Percentiles rank a stretch among this genome's conserved stretches.
phyloP scores from a whole-genome alignment of 2,797 vertebrate genomes.

The Cynopterus sphinx region DNA sequence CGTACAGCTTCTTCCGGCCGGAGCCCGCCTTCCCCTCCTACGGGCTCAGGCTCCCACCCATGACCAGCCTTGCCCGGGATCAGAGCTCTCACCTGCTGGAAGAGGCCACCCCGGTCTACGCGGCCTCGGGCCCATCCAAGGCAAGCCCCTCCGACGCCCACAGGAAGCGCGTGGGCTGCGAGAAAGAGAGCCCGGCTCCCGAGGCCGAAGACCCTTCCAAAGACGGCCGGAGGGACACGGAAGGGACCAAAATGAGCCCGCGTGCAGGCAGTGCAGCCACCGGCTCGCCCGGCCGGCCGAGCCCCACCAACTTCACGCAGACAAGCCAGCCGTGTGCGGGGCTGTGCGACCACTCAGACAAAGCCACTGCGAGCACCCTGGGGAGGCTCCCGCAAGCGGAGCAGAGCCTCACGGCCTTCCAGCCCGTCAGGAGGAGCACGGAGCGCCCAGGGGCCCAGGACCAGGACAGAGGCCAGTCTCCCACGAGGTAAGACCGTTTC shows the following conservation, averaged over 20 bases:
- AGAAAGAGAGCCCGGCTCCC: slow-evolving; percentile 80
- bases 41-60: slow-evolving; percentile 81
- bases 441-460: slow-evolving; percentile 71
- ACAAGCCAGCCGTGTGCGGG: slow-evolving; percentile 82
- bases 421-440: slow-evolving; percentile 78
- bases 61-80: slow-evolving; percentile 86
- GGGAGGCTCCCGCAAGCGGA: slow-evolving; percentile 76
- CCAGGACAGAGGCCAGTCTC: slow-evolving; percentile 76
- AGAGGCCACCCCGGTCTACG: slow-evolving; percentile 85
- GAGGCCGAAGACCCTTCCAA: slow-evolving; percentile 81
- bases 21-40: slow-evolving; percentile 86
- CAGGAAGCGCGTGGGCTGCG: slow-evolving; percentile 82
- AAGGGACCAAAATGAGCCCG: slow-evolving; percentile 92
- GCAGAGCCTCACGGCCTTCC: slow-evolving; percentile 76
- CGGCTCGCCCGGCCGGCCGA: slow-evolving; percentile 95
- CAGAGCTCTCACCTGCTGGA: slow-evolving; percentile 85
- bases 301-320: slow-evolving; percentile 90
- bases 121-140: slow-evolving; percentile 83
- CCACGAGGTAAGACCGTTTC: slow-evolving; percentile 82
- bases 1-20: slow-evolving; percentile 90
- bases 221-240: slow-evolving; percentile 85
- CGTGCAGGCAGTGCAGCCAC: slow-evolving; percentile 92
- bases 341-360: slow-evolving; percentile 83
- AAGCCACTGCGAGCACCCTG: slow-evolving; percentile 57
- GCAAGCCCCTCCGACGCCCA: slow-evolving; percentile 78